Base-by-base conservation (phyloP, 2,888 invertebrate genomes). In the Empis stercorea region DNA sequence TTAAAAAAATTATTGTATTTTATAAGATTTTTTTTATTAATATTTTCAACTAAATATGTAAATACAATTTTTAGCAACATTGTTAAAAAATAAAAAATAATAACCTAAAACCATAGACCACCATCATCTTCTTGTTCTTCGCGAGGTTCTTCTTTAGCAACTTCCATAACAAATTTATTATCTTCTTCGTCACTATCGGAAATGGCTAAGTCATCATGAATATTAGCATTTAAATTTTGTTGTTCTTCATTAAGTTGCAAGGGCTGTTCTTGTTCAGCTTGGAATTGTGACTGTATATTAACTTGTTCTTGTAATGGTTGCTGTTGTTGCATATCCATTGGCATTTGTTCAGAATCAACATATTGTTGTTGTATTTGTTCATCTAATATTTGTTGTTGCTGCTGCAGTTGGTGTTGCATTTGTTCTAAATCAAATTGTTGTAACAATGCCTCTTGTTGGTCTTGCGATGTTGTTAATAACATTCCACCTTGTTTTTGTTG, bases 101-200 rank as follows among this genome's bases (percentile, higher is more conserved):
- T 37, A 16, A 10, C 14, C 47, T 59, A 64, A 52, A 63, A 64
- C 39, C 62, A 57, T 48, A 62, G 49, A 57, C 63, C 63, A 27
- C 57, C 63, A 48, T 59, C 59, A 45, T 63, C 63, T 43, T 63
- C 58, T 39, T 62, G 58, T 14, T 55, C 56, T 32, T 56, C 51
- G 7, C 52, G 54, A 10, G 44, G 16, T 43, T 54, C 47, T 14
- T 51, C 49, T 30, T 52, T 52, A 13, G 39, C 34, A n/a, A 41
- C 38, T 30, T 53, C 52, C 43, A 52, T 45, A 44, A 36, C 48
- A 30, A 39, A 45, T 37, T 45, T 57, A 11, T 62, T 60, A 14
- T 65, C 63, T 32, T 66, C 68, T 51, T 83, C 83, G 44, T 85
- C 86, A 49, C 84, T 85, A 55, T 87, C 86, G 30, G 84, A 84